Percentiles rank a stretch among this genome's conserved stretches.
These are phyloP conservation scores for Sarcophaga variegata DNA, from an alignment of 2,888 invertebrate species.

Conservation along the genomic window DNA sequence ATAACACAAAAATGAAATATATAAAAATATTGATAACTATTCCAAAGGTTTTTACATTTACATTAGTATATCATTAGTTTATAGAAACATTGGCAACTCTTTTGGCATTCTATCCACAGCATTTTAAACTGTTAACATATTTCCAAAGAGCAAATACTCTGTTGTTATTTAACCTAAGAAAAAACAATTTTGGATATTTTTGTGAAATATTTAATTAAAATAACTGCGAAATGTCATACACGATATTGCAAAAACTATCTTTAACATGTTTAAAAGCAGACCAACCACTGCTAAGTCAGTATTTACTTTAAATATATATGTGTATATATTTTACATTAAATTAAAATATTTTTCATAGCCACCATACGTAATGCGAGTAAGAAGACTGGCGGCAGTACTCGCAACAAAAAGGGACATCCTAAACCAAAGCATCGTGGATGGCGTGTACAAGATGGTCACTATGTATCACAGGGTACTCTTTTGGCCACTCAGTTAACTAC, in stretches of 20 bases:
- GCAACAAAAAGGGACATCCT: slow-evolving; percentile 86
- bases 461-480: slow-evolving; percentile 86
- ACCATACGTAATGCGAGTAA: slow-evolving; percentile 86
- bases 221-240: slow-evolving; percentile 75
- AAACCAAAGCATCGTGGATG: slow-evolving; percentile 90
- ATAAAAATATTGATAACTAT: too few relatives aligned
- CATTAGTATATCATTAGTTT: background rate
- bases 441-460: slow-evolving; percentile 88
- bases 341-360: slow-evolving; percentile 69
- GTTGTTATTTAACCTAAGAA: slow-evolving; percentile 37
- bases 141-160: background rate
- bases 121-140: slow-evolving; percentile 32
- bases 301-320: background rate
- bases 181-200: background rate
- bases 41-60: too few relatives aligned
- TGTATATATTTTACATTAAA: background rate
- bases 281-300: slow-evolving; percentile 77
- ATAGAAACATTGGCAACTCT: background rate
- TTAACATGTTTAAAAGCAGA: slow-evolving; percentile 76
- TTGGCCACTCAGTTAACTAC: slow-evolving; percentile 87
- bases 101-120: background rate
- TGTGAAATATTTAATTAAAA: slow-evolving; percentile 16
- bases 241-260: slow-evolving; percentile 78
- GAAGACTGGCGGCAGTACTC: slow-evolving; percentile 88
- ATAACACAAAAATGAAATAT: too few relatives aligned